Evolutionary conservation across 2,888 invertebrate genomes (phyloP).

Genomic region (Leptinotarsa tumamoca): DNA sequence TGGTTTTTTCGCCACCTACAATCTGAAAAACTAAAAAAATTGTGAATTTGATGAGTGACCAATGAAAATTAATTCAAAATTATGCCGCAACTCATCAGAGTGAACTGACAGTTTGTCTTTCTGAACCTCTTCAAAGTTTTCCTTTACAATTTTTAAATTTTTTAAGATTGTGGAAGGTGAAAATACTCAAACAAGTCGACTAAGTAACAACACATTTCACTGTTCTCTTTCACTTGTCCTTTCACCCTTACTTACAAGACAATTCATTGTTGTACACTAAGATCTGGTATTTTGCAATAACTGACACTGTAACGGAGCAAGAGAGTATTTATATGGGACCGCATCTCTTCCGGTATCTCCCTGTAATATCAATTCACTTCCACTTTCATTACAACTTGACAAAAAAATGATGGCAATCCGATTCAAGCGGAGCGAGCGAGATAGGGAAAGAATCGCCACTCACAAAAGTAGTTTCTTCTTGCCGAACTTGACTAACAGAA

Average conservation of each 20-base stretch:
- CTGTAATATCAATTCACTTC: slow-evolving; percentile 54
- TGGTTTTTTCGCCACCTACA: no score
- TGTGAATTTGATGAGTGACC: no score
- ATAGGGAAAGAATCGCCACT: slow-evolving; percentile 14
- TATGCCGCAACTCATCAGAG: no score
- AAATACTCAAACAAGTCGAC: no score
- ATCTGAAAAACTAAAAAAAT: no score
- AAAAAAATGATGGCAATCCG: slow-evolving; percentile 33
- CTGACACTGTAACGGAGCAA: slow-evolving; percentile 47
- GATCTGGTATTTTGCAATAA: slow-evolving; percentile 47
- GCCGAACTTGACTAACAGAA: slow-evolving; percentile 22
- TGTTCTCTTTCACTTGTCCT: not conserved
- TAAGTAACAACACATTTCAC: not conserved
- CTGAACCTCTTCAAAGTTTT: no score
- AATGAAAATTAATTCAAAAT: no score
- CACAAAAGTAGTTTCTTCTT: slow-evolving; percentile 19
- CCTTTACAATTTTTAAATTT: no score
- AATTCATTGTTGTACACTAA: slow-evolving; percentile 51
- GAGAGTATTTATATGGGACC: slow-evolving; percentile 54
- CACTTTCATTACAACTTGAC: slow-evolving; percentile 57
- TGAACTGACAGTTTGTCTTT: no score
- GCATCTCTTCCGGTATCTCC: slow-evolving; percentile 53
- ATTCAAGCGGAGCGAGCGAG: slow-evolving; percentile 10
- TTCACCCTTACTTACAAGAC: slow-evolving; percentile 54
- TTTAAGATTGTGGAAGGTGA: no score